A percentile compares a stretch with the other conserved stretches of the same genome.
Evolutionary conservation across 2,888 invertebrate species (phyloP).

Genomic region (Drosophila sordidapex): DNA sequence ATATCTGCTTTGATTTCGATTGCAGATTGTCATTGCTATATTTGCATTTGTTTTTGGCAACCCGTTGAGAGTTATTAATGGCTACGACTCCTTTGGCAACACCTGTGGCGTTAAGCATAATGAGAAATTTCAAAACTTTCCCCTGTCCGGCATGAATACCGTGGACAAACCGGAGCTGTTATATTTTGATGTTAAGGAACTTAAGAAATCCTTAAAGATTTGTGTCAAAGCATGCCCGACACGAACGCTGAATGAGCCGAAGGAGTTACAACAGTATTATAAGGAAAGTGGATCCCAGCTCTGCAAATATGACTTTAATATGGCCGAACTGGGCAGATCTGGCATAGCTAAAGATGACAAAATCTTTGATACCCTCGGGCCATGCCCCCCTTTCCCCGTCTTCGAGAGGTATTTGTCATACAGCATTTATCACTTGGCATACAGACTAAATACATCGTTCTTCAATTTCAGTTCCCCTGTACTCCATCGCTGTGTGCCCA

Average conservation of each 20-base stretch:
- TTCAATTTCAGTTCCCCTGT: conserved; percentile 88
- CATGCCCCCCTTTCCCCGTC: conserved; percentile 92
- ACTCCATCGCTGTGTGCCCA: conserved; percentile 94
- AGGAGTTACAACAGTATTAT: conserved; percentile 91
- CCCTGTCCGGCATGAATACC: conserved; percentile 92
- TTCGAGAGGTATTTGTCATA: conserved; percentile 87
- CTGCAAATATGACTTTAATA: conserved; percentile 90
- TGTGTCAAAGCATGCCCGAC: conserved; percentile 96
- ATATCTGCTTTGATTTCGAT: conserved; percentile 45
- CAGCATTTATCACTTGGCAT: not conserved
- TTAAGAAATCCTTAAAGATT: conserved; percentile 92
- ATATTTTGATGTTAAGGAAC: conserved; percentile 92
- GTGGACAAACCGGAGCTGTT: conserved; percentile 92
- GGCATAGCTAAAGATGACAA: conserved; percentile 74
- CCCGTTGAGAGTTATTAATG: conserved; percentile 93
- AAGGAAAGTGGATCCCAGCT: conserved; percentile 90
- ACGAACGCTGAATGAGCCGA: conserved; percentile 87
- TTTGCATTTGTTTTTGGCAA: conserved; percentile 96
- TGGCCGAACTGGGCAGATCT: conserved; percentile 85
- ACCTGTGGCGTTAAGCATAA: conserved; percentile 95
- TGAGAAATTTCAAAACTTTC: conserved; percentile 89
- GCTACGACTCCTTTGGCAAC: conserved; percentile 97
- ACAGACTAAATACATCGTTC: not conserved
- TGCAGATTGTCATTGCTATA: conserved; percentile 92
- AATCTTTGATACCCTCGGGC: conserved; percentile 87